Evolutionary conservation across 37 sponge, comb jelly and placozoan species (phyloP).

Genomic region (Halisarca cf. caerulea): DNA sequence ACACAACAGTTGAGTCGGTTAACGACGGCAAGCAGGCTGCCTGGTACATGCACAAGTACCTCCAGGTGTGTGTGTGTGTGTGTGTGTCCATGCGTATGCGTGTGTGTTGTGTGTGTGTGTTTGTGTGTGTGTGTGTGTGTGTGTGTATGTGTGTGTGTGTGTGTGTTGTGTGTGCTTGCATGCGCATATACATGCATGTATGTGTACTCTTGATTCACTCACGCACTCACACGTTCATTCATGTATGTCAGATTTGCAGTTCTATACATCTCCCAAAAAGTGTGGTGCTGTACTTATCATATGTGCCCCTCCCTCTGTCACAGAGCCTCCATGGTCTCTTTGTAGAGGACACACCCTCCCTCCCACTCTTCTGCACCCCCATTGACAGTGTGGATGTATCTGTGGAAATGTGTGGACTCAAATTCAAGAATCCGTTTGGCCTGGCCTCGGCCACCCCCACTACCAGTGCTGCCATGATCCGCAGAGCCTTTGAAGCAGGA

Average conservation of each 20-base stretch:
- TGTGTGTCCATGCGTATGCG: no score
- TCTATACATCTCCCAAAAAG: no score
- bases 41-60: slow-evolving; percentile 89
- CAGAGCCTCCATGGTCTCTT: slow-evolving; percentile 91
- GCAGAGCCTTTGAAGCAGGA: slow-evolving; percentile 88
- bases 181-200: not conserved
- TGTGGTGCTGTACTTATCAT: no score
- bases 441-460: slow-evolving; percentile 96
- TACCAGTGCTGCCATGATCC: slow-evolving; percentile 92
- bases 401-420: slow-evolving; percentile 81
- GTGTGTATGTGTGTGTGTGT: not conserved
- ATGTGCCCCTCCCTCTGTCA: no score
- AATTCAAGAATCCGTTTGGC: slow-evolving; percentile 94
- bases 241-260: no score
- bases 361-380: slow-evolving; percentile 93
- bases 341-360: slow-evolving; percentile 67
- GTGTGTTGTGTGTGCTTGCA: no score
- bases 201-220: no score
- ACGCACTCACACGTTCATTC: no score
- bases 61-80: slow-evolving; percentile 75
- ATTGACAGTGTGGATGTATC: slow-evolving; percentile 84
- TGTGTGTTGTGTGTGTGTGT: no score
- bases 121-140: no score
- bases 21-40: slow-evolving; percentile 97
- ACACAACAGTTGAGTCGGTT: slow-evolving; percentile 94